Evolutionary conservation across 92 coral and sea anemone species (phyloP), one percentile per base, ranked within the genome.

Genomic region (Umimayanthus chanpuru): DNA sequence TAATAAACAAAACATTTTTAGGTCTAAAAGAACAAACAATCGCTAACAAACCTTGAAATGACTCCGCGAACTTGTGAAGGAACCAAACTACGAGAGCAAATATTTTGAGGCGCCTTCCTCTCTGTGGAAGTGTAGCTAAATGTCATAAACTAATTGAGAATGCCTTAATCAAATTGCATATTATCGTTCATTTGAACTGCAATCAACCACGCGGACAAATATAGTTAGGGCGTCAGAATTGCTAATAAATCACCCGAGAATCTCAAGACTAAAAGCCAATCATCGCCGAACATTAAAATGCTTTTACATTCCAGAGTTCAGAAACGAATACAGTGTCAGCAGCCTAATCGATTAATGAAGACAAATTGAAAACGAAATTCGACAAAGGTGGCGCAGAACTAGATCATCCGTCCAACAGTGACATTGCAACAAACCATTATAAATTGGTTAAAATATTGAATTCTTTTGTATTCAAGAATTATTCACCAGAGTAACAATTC

Each of bases 41-140:
- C n/a, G 68, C n/a, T 18, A 61, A 61, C 68, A 61, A 61, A 61
- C 68, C 68, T 61, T 61, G 68, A 61, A 61, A 61, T 61, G 68
- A 61, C 26, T 61, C 68, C 68, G 26, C 26, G 9, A 14, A 18
- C 68, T 61, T 61, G 68, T 61, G 68, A 23, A 56, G 26, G 21
- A 61, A 61, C 68, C 26, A 61, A 56, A 61, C 1, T 61, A 61
- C 7, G 26, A 61, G 25, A 20, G 68, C 68, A 23, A 61, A 61
- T 12, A 61, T 61, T 61, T 61, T 61, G 68, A 61, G 68, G 68
- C 26, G 68, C 68, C 26, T 61, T 61, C 68, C 68, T 18, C 20
- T 61, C 68, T 61, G 68, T 61, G n/a, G 68, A 61, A n/a, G n/a
- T n/a, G n/a, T n/a, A n/a, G n/a, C 36, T 32, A 32, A 23, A 7